Evolutionary conservation across 2,797 vertebrate genomes (phyloP).

Genomic region (Sus cebifrons): DNA sequence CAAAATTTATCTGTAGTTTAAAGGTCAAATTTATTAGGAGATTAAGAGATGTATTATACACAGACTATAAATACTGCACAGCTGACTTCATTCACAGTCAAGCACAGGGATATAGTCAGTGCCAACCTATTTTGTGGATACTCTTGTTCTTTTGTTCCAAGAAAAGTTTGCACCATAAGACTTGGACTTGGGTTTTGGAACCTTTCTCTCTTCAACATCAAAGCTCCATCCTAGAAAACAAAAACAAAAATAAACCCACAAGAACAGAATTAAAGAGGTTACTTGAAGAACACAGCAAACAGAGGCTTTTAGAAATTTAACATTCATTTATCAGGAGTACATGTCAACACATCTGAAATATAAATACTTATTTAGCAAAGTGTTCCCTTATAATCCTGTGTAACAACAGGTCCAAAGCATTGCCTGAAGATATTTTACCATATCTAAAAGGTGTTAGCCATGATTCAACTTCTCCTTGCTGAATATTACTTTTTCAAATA

Average conservation of each 20-base stretch:
- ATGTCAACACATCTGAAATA: slow-evolving; percentile 81
- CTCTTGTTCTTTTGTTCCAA: slow-evolving; percentile 98
- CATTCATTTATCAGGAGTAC: slow-evolving; percentile 70
- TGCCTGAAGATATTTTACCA: slow-evolving; percentile 59
- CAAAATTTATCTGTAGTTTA: slow-evolving; percentile 89
- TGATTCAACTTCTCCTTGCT: slow-evolving; percentile 48
- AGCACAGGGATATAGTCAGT: slow-evolving; percentile 88
- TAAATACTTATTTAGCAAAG: slow-evolving; percentile 68
- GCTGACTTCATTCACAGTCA: slow-evolving; percentile 91
- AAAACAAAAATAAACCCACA: slow-evolving; percentile 74
- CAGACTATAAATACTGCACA: slow-evolving; percentile 91
- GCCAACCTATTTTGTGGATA: slow-evolving; percentile 96
- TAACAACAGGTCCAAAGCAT: slow-evolving; percentile 80
- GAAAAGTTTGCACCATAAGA: slow-evolving; percentile 99
- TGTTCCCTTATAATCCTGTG: slow-evolving; percentile 75
- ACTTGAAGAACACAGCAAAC: slow-evolving; percentile 50
- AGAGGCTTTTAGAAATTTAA: slow-evolving; percentile 79
- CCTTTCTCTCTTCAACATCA: slow-evolving; percentile 95
- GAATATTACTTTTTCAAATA: background rate
- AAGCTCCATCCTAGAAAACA: slow-evolving; percentile 96
- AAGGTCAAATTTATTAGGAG: slow-evolving; percentile 95
- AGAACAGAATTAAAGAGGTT: slow-evolving; percentile 80
- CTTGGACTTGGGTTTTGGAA: slow-evolving; percentile 96
- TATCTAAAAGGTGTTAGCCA: slow-evolving; percentile 34
- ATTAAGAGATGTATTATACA: slow-evolving; percentile 92